These are phyloP conservation scores for Melanotaenia trifasciata DNA, from an alignment of 2,797 vertebrate species.

Conservation along the genomic window DNA sequence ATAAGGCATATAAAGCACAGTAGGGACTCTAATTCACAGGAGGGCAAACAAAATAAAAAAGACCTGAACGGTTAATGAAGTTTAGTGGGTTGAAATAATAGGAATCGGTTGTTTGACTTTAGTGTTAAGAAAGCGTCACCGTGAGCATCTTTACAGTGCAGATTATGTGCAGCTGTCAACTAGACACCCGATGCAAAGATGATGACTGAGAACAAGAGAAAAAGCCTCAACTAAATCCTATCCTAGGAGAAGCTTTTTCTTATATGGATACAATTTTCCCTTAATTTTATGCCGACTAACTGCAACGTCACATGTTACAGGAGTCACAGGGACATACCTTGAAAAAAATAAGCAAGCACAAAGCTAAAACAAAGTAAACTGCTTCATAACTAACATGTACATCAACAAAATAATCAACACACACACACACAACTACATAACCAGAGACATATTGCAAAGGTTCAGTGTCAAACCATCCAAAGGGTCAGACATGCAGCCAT, in stretches of 20 bases:
- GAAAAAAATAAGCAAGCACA: not conserved
- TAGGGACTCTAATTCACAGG: conserved; percentile 17
- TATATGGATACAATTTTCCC: conserved; percentile 22
- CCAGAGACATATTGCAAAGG: not conserved
- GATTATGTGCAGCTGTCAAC: conserved; percentile 21
- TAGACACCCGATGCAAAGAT: conserved; percentile 19
- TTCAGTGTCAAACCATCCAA: not conserved
- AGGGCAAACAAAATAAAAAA: conserved; percentile 32
- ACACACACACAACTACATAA: conserved; percentile 5
- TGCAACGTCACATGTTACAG: not conserved
- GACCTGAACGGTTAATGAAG: conserved; percentile 13
- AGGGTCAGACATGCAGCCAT: conserved; percentile 8
- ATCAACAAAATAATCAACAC: not conserved
- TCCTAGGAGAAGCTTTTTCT: conserved; percentile 37
- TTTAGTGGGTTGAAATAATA: conserved; percentile 4
- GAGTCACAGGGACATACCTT: conserved; percentile 3
- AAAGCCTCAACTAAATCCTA: conserved; percentile 16
- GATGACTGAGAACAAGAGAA: conserved; percentile 19
- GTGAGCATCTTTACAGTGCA: not conserved
- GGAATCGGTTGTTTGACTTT: not conserved
- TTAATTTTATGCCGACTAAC: conserved; percentile 9
- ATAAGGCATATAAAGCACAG: conserved; percentile 19
- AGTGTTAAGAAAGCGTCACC: conserved; percentile 2
- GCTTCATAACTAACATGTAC: not conserved
- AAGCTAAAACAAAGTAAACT: not conserved